phyloP scores from a whole-genome alignment of 2,888 invertebrate species.

The Cephus runcator region DNA sequence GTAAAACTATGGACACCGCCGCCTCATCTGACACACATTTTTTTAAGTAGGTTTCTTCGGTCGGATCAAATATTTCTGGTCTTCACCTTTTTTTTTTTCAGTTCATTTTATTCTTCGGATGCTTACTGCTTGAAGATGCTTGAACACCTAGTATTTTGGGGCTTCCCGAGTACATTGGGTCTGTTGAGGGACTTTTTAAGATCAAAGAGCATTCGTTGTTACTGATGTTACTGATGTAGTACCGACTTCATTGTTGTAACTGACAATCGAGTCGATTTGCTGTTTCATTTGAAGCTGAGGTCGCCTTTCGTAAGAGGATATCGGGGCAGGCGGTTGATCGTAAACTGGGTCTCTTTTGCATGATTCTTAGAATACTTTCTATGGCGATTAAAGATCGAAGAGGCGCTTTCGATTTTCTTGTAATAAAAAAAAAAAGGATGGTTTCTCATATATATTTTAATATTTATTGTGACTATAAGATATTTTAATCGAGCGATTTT shows the following conservation, averaged over 20 bases:
- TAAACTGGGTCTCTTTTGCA: neutral
- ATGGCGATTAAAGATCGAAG: neutral
- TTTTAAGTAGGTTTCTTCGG: neutral
- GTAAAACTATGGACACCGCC: constrained; percentile 20
- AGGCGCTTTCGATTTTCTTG: neutral
- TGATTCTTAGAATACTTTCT: neutral
- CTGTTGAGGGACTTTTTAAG: neutral
- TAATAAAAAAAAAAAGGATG: neutral
- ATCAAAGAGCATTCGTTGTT: neutral
- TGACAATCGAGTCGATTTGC: neutral
- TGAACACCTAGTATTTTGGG: neutral
- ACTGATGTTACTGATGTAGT: neutral
- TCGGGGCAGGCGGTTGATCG: neutral
- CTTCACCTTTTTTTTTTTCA: neutral
- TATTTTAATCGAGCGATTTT: neutral
- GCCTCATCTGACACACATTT: constrained; percentile 20
- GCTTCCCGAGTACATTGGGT: neutral
- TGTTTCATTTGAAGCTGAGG: neutral
- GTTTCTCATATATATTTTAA: neutral
- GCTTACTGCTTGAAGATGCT: neutral
- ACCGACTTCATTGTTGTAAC: neutral
- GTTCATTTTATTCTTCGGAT: neutral
- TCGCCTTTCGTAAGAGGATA: neutral
- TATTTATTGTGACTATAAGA: neutral
- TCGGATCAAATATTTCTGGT: neutral